Evolutionary conservation across 2,113 vertebrate species (phyloP), one percentile per base, ranked within the genome.

Genomic region (Microcebus griseorufus): DNA sequence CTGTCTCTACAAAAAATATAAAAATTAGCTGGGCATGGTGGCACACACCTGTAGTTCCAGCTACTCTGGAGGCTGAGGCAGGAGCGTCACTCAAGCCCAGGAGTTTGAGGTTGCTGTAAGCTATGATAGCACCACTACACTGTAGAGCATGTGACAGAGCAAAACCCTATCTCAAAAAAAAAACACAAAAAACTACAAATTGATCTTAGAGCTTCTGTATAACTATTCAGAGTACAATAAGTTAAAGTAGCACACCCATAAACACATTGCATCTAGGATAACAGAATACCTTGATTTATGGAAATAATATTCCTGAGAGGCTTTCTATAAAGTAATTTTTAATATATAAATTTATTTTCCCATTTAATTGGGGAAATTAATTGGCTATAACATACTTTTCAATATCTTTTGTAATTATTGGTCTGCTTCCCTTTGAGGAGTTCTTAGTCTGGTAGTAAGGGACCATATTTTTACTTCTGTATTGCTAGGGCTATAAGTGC

Each of bases 321-420:
- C 93, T 81, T 22, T 80, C 55, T 80, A 12, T 92, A 89, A 60
- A 84, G 17, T 89, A 76, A 60, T 69, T 88, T 96, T 16, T 94
- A 22, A 11, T 64, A 10, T 60, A 34, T 84, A 73, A 72, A 88
- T 89, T 48, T 88, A 4, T 67, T 70, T 93, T n/a, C 69, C 75
- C 32, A 60, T 79, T 27, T 81, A 87, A 75, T 60, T 81, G 75
- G 37, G 13, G 81, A 48, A 67, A 88, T 94, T 70, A 70, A 79
- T 65, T 65, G n/a, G 48, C 53, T 91, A 37, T 87, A 45, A 78
- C 13, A 58, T 89, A 22, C 32, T 79, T 4, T 92, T 79, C 37
- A 48, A 12, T 62, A 42, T 70, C 17, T 70, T 76, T 58, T 84
- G 64, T 84, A 69, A 78, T 79, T 79, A 73, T 22, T 73, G 55